These are phyloP conservation scores for Nomada goodeniana DNA, from an alignment of 2,888 invertebrate species.

Conservation along the genomic window DNA sequence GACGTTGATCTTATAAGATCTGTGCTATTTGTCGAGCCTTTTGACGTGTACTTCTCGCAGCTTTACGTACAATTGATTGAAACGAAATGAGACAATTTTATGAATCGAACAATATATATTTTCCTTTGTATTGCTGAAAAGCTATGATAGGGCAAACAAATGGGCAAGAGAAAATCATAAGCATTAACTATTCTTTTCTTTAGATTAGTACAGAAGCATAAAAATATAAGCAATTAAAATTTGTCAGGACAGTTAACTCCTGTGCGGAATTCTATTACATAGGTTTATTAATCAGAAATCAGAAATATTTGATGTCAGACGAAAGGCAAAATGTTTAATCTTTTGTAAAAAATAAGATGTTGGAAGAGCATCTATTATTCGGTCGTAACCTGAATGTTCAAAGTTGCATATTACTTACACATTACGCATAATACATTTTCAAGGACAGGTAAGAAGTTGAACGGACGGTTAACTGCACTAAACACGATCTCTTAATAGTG, in stretches of 20 bases:
- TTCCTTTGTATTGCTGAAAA: too few species aligned
- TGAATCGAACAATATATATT: too few species aligned
- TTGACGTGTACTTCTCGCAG: neutral
- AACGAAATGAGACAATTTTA: too few species aligned
- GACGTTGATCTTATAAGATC: neutral
- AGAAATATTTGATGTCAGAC: neutral
- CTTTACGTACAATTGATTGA: neutral
- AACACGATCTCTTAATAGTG: neutral
- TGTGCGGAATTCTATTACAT: too few species aligned
- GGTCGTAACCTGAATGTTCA: slow-evolving; percentile 32
- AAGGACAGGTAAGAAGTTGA: neutral
- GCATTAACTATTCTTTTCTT: too few species aligned
- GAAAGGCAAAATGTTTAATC: neutral
- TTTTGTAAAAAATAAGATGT: neutral
- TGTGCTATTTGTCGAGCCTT: neutral
- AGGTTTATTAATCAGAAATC: neutral
- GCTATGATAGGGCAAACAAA: too few species aligned
- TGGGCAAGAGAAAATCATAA: too few species aligned
- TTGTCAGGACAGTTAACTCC: neutral
- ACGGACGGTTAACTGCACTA: neutral
- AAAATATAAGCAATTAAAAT: neutral
- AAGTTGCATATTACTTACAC: slow-evolving; percentile 7
- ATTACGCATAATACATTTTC: slow-evolving; percentile 14
- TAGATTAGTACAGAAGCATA: too few species aligned
- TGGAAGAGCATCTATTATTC: slow-evolving; percentile 30